A percentile compares a stretch with the other conserved stretches of the same genome.
phyloP scores from a whole-genome alignment of 92 coral and sea anemone species.

The Heteractis magnifica region DNA sequence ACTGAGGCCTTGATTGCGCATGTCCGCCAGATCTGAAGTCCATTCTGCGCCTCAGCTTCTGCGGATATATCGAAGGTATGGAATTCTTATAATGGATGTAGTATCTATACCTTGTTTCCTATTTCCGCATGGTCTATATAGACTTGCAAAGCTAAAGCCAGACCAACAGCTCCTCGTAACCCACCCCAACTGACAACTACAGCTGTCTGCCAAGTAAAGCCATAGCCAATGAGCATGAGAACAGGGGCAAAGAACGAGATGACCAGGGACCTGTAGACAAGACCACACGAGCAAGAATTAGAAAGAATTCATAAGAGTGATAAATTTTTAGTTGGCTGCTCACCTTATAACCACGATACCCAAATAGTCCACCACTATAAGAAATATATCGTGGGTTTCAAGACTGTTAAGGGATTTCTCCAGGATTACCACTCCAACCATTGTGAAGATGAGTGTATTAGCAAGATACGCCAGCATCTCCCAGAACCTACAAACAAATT shows the following conservation, averaged over 20 bases:
- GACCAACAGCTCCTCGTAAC: conserved; percentile 93
- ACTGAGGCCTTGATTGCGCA: too few species aligned
- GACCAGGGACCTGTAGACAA: conserved; percentile 64
- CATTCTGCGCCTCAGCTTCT: too few species aligned
- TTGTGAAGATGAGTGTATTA: conserved; percentile 89
- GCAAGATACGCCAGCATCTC: conserved; percentile 98
- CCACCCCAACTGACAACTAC: conserved; percentile 98
- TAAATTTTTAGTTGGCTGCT: conserved; percentile 1
- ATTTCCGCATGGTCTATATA: conserved; percentile 82
- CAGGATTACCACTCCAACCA: conserved; percentile 97
- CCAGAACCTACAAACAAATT: conserved; percentile 74
- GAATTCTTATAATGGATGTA: not conserved
- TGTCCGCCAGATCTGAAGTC: too few species aligned
- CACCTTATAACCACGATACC: conserved; percentile 94
- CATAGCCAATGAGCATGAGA: conserved; percentile 87
- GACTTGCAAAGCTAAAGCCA: conserved; percentile 95
- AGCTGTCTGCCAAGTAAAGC: conserved; percentile 94
- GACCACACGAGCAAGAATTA: not conserved
- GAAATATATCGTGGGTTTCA: conserved; percentile 76
- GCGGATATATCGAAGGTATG: too few species aligned
- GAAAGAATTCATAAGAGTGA: not conserved
- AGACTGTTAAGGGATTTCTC: conserved; percentile 84
- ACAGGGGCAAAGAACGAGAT: conserved; percentile 79
- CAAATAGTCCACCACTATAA: conserved; percentile 86
- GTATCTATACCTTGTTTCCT: conserved; percentile 77